Evolutionary conservation across 2,797 vertebrate genomes (phyloP).

Genomic region (Sebastes vulpes): DNA sequence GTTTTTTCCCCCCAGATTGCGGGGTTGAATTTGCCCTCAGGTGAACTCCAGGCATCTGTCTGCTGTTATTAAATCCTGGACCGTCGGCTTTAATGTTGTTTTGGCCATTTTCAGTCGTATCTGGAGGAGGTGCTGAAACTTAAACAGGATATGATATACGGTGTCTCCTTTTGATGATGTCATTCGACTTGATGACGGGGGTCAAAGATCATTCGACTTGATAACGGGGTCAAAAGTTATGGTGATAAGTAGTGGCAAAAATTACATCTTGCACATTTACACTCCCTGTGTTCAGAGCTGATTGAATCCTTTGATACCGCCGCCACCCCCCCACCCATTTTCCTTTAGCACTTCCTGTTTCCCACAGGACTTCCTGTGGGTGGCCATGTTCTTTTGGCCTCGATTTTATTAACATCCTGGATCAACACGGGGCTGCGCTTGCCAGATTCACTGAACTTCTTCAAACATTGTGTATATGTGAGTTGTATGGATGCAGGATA

Average conservation of each 20-base stretch:
- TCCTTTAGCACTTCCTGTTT: constrained; percentile 70
- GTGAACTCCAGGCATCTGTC: constrained; percentile 23
- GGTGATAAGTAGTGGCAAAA: not conserved
- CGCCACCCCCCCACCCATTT: constrained; percentile 19
- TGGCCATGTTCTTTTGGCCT: constrained; percentile 46
- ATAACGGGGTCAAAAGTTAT: not conserved
- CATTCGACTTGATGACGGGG: not conserved
- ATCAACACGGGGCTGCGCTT: not conserved
- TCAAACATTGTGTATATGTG: not conserved
- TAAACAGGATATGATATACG: not conserved
- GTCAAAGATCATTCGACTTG: not conserved
- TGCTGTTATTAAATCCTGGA: not conserved
- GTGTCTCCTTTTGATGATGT: constrained; percentile 5
- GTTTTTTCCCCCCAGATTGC: not conserved
- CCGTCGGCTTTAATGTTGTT: not conserved
- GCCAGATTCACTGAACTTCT: constrained; percentile 9
- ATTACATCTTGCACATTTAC: not conserved
- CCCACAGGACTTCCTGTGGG: constrained; percentile 58
- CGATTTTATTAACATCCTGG: constrained; percentile 48
- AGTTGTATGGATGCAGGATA: not conserved
- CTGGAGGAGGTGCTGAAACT: not conserved
- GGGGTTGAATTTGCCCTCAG: constrained; percentile 9
- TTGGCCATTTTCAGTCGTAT: not conserved
- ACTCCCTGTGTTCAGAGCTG: not conserved
- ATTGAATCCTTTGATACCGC: constrained; percentile 10